These are phyloP conservation scores for Pediacus dermestoides DNA, from an alignment of 2,888 invertebrate genomes.

Conservation along the genomic window DNA sequence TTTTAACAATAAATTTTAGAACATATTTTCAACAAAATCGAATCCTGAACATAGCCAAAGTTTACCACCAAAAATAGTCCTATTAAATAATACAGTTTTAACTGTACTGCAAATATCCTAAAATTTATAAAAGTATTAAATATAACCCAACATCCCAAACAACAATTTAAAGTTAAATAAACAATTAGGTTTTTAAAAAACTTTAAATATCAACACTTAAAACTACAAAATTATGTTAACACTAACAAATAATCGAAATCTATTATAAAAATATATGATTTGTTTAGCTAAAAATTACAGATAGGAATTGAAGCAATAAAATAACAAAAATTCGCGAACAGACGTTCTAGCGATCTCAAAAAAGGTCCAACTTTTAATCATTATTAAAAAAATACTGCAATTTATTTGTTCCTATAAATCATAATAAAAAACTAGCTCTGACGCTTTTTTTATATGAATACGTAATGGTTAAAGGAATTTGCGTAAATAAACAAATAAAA, in stretches of 20 bases:
- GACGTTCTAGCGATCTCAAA: constrained; percentile 21
- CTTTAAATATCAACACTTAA: constrained; percentile 41
- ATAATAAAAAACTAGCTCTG: no score
- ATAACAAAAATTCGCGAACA: constrained; percentile 21
- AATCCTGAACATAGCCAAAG: constrained; percentile 29
- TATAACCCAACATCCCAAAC: constrained; percentile 29
- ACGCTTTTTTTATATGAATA: no score
- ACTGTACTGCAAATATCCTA: constrained; percentile 28
- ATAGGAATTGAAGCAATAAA: constrained; percentile 26
- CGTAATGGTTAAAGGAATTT: no score
- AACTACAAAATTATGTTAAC: constrained; percentile 36
- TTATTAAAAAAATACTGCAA: constrained; percentile 21
- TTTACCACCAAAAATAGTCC: constrained; percentile 28
- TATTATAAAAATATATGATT: constrained; percentile 34
- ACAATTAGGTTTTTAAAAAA: constrained; percentile 35
- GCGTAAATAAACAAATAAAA: no score
- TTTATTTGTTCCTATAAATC: no score
- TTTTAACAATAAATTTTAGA: constrained; percentile 17
- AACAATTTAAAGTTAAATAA: constrained; percentile 31
- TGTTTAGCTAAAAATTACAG: no score
- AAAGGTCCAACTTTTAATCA: constrained; percentile 20
- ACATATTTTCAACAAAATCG: no score
- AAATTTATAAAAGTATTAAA: constrained; percentile 32
- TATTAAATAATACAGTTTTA: constrained; percentile 25
- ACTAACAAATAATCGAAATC: constrained; percentile 31